Base-by-base conservation (phyloP, 2,888 invertebrate genomes). In the Polydrusus cervinus region DNA sequence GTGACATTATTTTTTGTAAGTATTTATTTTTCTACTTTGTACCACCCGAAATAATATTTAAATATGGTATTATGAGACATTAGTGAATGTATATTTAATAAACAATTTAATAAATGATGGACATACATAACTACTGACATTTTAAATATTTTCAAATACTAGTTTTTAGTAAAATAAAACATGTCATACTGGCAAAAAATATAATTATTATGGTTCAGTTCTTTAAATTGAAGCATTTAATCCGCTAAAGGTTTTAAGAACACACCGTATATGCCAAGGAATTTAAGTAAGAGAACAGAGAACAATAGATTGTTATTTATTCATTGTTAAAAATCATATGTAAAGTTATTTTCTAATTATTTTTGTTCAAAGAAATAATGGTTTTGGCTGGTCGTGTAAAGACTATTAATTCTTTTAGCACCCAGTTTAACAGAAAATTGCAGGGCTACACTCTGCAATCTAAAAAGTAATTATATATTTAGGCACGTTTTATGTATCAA, bases 1-100 rank as follows among this genome's bases (percentile, higher is more conserved):
- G 67, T 64, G 7, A 16, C 18, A 30, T 16, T 67, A 34, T 74
- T 70, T 67, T 64, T 77, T 16, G 71, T 74, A 71, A 76, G 76
- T 69, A 57, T 20, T 8, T 45, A 16, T 67, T 25, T 64, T 18
- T n/a, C 40, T 34, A 49, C n/a, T 16, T n/a, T n/a, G 25, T 25
- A 25, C 25, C 5, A 25, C 5, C 25, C 5, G 25, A 25, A 25
- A 25, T 25, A 25, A 3, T 3, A 25, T 25, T 3, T 25, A 25
- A 25, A 3, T 3, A 25, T 25, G 25, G 25, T 25, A 25, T 3
- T 25, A 25, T 25, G 5, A 25, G 25, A 3, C 25, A 25, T 5
- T 25, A 3, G 3, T n/a, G n/a, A n/a, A n/a, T n/a, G n/a, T n/a
- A n/a, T n/a, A n/a, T n/a, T n/a, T n/a, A n/a, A n/a, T n/a, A n/a